Base-by-base conservation (phyloP, 2,113 vertebrate genomes). In the Nansenia antarctica region DNA sequence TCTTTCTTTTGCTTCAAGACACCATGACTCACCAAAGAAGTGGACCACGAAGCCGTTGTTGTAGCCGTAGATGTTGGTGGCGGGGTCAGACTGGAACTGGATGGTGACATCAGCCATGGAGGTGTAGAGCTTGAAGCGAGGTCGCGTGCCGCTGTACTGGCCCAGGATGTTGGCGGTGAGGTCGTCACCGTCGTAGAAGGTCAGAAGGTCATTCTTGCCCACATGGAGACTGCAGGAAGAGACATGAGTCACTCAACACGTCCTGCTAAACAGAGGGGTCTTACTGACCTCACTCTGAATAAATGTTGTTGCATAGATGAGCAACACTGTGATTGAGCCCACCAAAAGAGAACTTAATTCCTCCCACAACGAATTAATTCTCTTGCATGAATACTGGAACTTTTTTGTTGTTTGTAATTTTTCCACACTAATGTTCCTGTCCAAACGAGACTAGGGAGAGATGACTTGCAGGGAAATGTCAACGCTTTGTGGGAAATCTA, bases 31-130 rank as follows among this genome's bases (percentile, higher is more conserved):
- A 99, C 98, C 98, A 0, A 96, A 97, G 85, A 99, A 99, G 80
- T 97, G 96, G 67, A 99, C 93, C 77, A 98, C 93, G 18, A 99
- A 99, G 61, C 98, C 98, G 7, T 97, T 95, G 81, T 95, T 94
- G 77, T 98, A 98, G 64, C 95, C 93, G 0, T 94, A 92, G 69
- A 92, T 89, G 0, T 94, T 93, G 0, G 95, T 92, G 0, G 96
- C 98, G 0, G 98, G 98, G 69, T 99, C 98, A 0, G 98, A 98
- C 87, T 98, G 98, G 86, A 99, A 99, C 88, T 99, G 98, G 74
- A 99, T 86, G 0, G 96, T 99, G 89, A 98, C 94, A 0, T 99
- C 98, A 0, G 95, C 95, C 54, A 93, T 96, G 80, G 98, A 96
- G 1, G 96, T 97, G 8, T 93, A 99, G 76, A 99, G 94, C 85